These are phyloP conservation scores for Seriola quinqueradiata DNA, from an alignment of 2,113 vertebrate species.

Conservation along the genomic window DNA sequence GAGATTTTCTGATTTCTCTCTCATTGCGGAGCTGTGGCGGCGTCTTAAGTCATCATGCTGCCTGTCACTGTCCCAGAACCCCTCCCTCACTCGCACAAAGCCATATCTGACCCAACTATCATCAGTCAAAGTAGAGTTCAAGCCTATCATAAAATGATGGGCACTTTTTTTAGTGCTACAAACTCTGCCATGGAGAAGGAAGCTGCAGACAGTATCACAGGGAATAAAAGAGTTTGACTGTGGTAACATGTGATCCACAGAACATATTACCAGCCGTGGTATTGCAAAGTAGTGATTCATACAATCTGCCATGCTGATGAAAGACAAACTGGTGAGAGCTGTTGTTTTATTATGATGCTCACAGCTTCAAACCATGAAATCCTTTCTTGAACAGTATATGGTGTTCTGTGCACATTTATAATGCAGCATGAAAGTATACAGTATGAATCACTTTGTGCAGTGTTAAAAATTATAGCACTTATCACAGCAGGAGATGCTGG, in stretches of 20 bases:
- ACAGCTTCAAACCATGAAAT: conserved; percentile 69
- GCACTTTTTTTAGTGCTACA: conserved; percentile 40
- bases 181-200: conserved; percentile 18
- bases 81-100: conserved; percentile 50
- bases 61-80: conserved; percentile 65
- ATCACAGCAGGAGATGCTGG: conserved; percentile 70
- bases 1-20: conserved; percentile 77
- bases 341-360: conserved; percentile 91
- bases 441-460: conserved; percentile 55
- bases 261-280: background rate
- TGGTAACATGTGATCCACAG: conserved; percentile 19
- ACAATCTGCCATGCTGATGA: conserved; percentile 89
- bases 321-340: conserved; percentile 87
- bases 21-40: conserved; percentile 63
- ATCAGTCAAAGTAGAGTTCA: conserved; percentile 69
- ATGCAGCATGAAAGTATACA: conserved; percentile 30
- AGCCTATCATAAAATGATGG: conserved; percentile 45
- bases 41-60: conserved; percentile 76
- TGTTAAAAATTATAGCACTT: conserved; percentile 67
- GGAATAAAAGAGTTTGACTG: conserved; percentile 28
- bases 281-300: conserved; percentile 53
- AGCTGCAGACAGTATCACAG: conserved; percentile 18
- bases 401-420: conserved; percentile 37
- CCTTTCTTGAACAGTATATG: conserved; percentile 21
- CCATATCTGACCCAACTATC: conserved; percentile 55